Base-by-base conservation (phyloP, 2,797 vertebrate species). In the Crypturellus tataupa region DNA sequence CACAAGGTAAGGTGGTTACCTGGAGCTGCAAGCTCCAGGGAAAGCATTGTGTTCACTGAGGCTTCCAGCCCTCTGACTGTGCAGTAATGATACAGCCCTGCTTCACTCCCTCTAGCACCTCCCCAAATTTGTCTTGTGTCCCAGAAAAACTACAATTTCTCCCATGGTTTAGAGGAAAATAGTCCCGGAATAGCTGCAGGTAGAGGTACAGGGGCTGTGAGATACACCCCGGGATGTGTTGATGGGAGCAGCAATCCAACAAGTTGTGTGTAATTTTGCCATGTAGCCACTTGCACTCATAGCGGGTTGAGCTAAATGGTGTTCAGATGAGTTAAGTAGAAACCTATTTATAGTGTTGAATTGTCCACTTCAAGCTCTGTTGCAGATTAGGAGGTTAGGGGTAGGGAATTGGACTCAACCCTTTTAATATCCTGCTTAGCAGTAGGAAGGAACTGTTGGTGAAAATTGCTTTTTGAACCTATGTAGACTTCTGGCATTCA, bases 401-500 rank as follows among this genome's bases (percentile, higher is more conserved):
- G 49, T 21, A 47, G 46, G 46, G 84, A 89, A 70, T 88, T 69
- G 86, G 40, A 53, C 68, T 60, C 55, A 79, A n/a, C 23, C 42
- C 15, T 87, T 75, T 76, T 63, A 93, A 87, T 76, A 73, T n/a
- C 69, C 25, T 79, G 27, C 70, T 55, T 84, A 44, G 35, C 51
- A 60, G 51, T 6, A 62, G 81, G 73, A 62, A 86, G 63, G 80
- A 90, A 23, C 68, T 68, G 49, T 2, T n/a, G 51, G 24, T 71
- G 68, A 49, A 49, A 95, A 95, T 96, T 96, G 92, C 90, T 94
- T 95, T 96, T 87, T 93, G 85, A 96, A 95, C 93, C 94, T 71
- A 96, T 94, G 88, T 95, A 62, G 25, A 87, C 92, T 96, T 95
- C 90, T 96, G 94, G 92, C 94, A 96, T 95, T 90, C 94, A 96